Evolutionary conservation across 2,888 invertebrate genomes (phyloP), one percentile per base, ranked within the genome.

Genomic region (Leptinotarsa peninsularis): DNA sequence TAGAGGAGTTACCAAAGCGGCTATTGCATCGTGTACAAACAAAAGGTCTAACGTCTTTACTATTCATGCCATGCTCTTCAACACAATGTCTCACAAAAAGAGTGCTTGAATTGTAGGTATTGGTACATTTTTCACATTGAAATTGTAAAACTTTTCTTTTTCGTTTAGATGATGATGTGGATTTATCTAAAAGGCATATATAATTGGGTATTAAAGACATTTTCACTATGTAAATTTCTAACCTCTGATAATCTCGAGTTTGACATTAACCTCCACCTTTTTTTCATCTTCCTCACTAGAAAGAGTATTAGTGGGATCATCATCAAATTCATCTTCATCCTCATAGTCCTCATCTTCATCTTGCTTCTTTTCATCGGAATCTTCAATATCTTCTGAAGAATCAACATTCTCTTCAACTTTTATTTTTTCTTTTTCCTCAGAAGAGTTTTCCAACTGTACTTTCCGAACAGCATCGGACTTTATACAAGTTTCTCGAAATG

Each of bases 21-120:
- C 83, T 84, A 15, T 79, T 81, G 76, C 85, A 85, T 76, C 79
- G 81, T 17, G 82, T 78, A 79, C 85, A 85, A 14, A 69, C 72
- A 79, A 84, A 85, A 23, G 85, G 85, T 66, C 83, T 81, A 1
- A 84, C 78, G 58, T 81, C 82, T 74, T 83, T 81, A 67, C 75
- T 73, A 56, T 71, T 76, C 82, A 84, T 82, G 10, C 75, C 76
- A 77, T 85, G 85, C 54, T 80, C 75, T 7, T 76, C 72, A n/a
- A 80, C 78, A 77, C 82, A 82, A 74, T 85, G 85, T 71, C 78
- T 77, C 23, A 82, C 78, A 18, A 84, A 75, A 56, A 80, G 77
- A 18, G 78, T 79, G 56, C 82, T 81, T n/a, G 81, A 81, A 66
- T 74, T 75, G 67, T 77, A 83, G 15, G 56, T 76, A 33, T 73